Conservation (phyloP, 2,888 invertebrate species). For the Loripinus fragilis region DNA sequence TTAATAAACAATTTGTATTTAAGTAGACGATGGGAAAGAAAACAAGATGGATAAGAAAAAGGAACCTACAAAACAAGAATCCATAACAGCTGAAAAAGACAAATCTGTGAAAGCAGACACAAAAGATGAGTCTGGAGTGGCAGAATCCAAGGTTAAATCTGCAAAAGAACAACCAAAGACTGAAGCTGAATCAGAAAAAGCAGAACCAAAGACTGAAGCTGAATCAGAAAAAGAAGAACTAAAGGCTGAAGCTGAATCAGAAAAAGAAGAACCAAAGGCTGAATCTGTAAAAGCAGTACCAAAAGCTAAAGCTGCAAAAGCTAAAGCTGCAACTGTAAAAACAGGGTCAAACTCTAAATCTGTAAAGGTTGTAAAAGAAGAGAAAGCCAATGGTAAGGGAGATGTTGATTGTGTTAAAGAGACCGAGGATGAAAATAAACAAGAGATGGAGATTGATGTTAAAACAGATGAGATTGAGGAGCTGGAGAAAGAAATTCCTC, state of each 20-base stretch:
- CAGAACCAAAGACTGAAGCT: not conserved
- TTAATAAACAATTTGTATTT: too few relatives aligned
- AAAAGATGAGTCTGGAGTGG: too few relatives aligned
- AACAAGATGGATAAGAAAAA: too few relatives aligned
- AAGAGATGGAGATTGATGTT: not conserved
- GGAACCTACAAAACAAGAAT: too few relatives aligned
- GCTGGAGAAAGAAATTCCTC: not conserved
- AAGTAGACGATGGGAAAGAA: too few relatives aligned
- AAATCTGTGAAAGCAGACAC: too few relatives aligned
- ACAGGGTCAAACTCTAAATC: not conserved
- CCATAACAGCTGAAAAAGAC: too few relatives aligned
- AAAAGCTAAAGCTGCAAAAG: not conserved
- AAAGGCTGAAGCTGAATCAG: not conserved
- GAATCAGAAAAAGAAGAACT: not conserved
- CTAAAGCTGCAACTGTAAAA: not conserved
- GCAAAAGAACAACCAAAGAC: not conserved
- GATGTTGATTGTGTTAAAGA: not conserved
- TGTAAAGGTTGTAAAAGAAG: not conserved
- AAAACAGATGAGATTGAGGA: not conserved
- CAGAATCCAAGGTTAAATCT: not conserved
- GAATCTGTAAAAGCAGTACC: not conserved
- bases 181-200: not conserved
- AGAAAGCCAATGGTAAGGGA: not conserved
- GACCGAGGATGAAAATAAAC: not conserved
- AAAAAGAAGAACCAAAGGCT: not conserved